Conservation (phyloP, 2,113 vertebrate species). For the Ictalurus furcatus region DNA sequence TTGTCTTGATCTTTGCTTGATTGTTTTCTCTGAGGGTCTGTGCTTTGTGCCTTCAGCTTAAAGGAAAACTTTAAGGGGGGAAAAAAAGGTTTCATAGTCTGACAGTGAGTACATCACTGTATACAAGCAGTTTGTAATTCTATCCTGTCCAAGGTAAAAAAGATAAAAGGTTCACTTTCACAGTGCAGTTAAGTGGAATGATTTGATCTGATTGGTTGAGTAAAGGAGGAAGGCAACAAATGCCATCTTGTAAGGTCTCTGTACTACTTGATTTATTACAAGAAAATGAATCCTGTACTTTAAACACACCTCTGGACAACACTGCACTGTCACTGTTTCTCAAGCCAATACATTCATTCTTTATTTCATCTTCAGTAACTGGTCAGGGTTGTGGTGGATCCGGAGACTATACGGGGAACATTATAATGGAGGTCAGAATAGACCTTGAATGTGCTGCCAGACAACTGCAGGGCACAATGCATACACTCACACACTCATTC, state of each 20-base stretch:
- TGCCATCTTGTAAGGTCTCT: neutral
- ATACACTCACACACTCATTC: neutral
- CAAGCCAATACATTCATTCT: neutral
- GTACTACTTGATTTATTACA: conserved; percentile 9
- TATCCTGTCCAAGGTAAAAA: neutral
- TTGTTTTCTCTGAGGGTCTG: conserved; percentile 66
- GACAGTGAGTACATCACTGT: conserved; percentile 27
- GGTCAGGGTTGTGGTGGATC: neutral
- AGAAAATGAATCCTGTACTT: neutral
- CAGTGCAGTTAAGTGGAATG: conserved; percentile 1
- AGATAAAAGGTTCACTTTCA: conserved; percentile 2
- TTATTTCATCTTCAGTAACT: neutral
- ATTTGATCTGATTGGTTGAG: conserved; percentile 26
- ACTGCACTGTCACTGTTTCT: neutral
- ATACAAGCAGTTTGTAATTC: conserved; percentile 12
- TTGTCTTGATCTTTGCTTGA: conserved; percentile 69
- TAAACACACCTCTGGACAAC: neutral
- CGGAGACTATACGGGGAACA: neutral
- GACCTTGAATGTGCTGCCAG: neutral
- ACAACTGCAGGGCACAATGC: neutral
- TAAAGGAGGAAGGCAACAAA: conserved; percentile 9
- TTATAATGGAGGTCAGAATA: neutral
- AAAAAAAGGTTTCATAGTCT: conserved; percentile 27
- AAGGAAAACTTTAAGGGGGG: conserved; percentile 36
- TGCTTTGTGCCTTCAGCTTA: conserved; percentile 36